Evolutionary conservation across 2,888 invertebrate genomes (phyloP), one percentile per base, ranked within the genome.

Genomic region (Leptinotarsa haldemani): DNA sequence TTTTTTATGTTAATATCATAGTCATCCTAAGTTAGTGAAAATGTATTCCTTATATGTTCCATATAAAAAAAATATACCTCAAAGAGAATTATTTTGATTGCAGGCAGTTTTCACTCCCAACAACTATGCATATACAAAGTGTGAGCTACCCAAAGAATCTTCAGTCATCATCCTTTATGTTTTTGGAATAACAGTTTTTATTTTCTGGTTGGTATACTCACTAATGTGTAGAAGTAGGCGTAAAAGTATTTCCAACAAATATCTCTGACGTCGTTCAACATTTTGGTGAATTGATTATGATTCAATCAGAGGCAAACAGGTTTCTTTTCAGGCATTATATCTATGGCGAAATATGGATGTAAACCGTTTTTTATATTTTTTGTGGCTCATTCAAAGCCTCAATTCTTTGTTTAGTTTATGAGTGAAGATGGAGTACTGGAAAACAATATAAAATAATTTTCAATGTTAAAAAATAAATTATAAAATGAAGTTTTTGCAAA

Each of bases 91-190:
- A 22, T 20, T 70, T 73, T 52, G 71, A 73, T 90, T 90, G 47
- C 87, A 97, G 97, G 92, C 93, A 77, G 90, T 93, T 53, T 91
- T 97, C 81, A 92, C 93, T 48, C 91, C 93, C 0, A 90, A 92
- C 77, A 92, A 94, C 84, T 93, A 93, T 86, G 91, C 91, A 52
- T 89, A 96, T 66, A 78, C 88, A 90, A 74, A 95, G 85, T 98
- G 98, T 86, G 92, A 92, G 80, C 91, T 97, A 91, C 95, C 97
- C 1, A 88, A 90, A 73, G 97, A 97, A 88, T 89, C 90, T 74
- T 94, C 94, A 15, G 92, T 96, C 64, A 90, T 93, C 67, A 86
- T 85, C 47, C 87, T 93, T 50, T 92, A 95, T 81, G 87, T 91
- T 82, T 78, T 88, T 48, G 87, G 91, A n/a, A 82, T 84, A 30